Percentiles rank a stretch among this genome's conserved stretches.
phyloP scores from a whole-genome alignment of 2,113 vertebrate genomes.

The Bos javanicus region DNA sequence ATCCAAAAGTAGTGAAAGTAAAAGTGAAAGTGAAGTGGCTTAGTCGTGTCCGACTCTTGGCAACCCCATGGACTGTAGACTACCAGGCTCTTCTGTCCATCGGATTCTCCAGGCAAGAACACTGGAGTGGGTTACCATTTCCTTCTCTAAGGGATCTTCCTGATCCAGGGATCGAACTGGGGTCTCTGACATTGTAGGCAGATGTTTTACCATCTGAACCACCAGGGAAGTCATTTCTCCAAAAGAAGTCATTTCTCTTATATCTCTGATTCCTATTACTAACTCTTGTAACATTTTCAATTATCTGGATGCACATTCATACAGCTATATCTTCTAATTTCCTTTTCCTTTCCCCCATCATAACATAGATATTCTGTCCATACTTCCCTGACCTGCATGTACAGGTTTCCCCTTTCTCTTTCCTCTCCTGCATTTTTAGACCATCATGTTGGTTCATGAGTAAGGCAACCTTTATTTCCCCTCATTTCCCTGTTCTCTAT shows the following conservation, averaged over 20 bases:
- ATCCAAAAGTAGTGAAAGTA: neutral
- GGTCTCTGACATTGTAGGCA: neutral
- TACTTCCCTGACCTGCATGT: neutral
- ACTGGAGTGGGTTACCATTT: neutral
- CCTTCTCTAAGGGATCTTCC: neutral
- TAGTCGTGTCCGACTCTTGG: neutral
- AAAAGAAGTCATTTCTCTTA: neutral
- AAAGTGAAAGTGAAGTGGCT: neutral
- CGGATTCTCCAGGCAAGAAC: neutral
- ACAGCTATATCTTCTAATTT: neutral
- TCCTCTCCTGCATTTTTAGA: neutral
- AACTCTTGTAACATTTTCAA: neutral
- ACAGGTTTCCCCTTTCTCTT: neutral
- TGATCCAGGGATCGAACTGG: neutral
- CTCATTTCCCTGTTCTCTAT: neutral
- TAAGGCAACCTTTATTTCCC: too few species aligned
- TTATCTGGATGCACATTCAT: neutral
- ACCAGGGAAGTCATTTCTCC: neutral
- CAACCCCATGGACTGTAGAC: neutral
- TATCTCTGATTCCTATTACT: neutral
- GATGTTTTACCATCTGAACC: neutral
- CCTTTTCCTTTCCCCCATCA: neutral
- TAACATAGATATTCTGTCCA: neutral
- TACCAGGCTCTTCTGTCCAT: neutral
- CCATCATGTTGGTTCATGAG: neutral